Conservation (phyloP, 2,888 invertebrate species). For the Heterodera filipjevi region DNA sequence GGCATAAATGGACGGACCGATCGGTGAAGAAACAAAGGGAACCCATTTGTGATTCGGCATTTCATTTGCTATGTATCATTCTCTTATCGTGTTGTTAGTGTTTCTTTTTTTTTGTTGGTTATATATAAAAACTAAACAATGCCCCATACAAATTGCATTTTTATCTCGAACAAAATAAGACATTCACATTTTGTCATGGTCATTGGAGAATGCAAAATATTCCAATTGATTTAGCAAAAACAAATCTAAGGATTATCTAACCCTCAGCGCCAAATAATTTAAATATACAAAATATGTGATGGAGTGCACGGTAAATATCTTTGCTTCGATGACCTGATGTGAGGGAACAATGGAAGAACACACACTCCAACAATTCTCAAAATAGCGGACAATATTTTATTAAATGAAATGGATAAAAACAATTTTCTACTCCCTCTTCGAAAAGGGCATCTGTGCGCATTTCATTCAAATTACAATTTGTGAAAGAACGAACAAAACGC, state of each 20-base stretch:
- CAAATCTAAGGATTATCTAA: not conserved
- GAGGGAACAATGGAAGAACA: not conserved
- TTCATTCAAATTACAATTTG: not conserved
- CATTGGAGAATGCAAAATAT: too few relatives aligned
- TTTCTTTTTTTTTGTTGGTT: too few relatives aligned
- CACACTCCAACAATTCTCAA: not conserved
- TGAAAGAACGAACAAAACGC: conserved; percentile 22
- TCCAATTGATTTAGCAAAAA: too few relatives aligned
- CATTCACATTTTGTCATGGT: too few relatives aligned
- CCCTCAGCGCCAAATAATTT: not conserved
- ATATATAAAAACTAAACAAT: too few relatives aligned
- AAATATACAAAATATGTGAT: not conserved
- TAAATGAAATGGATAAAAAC: not conserved
- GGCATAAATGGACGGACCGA: conserved; percentile 7
- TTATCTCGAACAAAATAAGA: too few relatives aligned
- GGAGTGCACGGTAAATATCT: not conserved
- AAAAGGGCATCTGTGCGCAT: not conserved
- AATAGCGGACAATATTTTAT: not conserved
- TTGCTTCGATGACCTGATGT: not conserved
- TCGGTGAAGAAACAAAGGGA: too few relatives aligned
- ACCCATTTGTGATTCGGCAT: too few relatives aligned
- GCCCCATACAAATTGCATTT: too few relatives aligned
- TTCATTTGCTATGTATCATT: too few relatives aligned
- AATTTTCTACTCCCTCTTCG: not conserved
- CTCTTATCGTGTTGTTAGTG: too few relatives aligned